phyloP scores from a whole-genome alignment of 2,888 invertebrate genomes.

The Acronicta alni region DNA sequence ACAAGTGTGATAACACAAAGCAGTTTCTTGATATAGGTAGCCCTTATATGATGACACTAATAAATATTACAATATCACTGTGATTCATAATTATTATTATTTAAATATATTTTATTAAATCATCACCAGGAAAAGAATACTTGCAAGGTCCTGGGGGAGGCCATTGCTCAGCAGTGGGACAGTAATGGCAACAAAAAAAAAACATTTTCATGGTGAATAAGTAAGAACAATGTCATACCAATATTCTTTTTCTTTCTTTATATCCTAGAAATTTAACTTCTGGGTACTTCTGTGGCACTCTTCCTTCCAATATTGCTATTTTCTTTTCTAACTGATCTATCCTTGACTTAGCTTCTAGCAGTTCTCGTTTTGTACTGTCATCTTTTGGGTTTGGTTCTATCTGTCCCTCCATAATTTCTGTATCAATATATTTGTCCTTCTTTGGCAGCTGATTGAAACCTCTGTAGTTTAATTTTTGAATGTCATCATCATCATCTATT shows the following conservation, averaged over 20 bases:
- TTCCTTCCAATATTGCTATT: constrained; percentile 91
- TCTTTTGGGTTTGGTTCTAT: constrained; percentile 62
- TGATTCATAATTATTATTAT: too few relatives aligned
- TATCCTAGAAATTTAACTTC: constrained; percentile 97
- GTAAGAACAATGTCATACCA: constrained; percentile 88
- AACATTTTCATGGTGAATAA: background rate
- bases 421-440: constrained; percentile 60
- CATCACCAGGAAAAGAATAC: too few relatives aligned
- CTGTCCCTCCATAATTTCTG: constrained; percentile 62
- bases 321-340: constrained; percentile 92
- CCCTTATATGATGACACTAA: too few relatives aligned
- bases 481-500: constrained; percentile 63
- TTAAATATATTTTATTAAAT: too few relatives aligned
- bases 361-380: constrained; percentile 80
- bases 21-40: background rate
- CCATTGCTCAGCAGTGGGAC: too few relatives aligned
- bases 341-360: constrained; percentile 90
- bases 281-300: constrained; percentile 95
- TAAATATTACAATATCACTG: too few relatives aligned
- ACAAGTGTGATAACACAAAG: background rate
- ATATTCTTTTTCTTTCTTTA: constrained; percentile 96
- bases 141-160: too few relatives aligned
- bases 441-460: constrained; percentile 71
- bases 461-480: constrained; percentile 68
- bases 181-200: too few relatives aligned